phyloP scores from a whole-genome alignment of 2,888 invertebrate species.

The Eupithecia subumbrata region DNA sequence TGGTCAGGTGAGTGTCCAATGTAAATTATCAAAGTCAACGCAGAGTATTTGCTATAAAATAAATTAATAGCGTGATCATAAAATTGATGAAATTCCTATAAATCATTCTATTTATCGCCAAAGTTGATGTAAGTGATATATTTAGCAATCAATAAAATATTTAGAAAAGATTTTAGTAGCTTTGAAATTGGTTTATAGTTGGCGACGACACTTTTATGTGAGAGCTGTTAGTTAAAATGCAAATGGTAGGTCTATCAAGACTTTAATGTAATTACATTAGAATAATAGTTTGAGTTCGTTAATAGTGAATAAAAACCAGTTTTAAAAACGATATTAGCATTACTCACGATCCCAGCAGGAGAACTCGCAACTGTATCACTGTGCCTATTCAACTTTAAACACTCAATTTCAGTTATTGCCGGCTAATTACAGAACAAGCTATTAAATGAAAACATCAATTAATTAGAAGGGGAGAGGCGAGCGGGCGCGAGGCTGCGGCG shows the following conservation, averaged over 20 bases:
- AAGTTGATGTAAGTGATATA: conserved; percentile 2
- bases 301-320: conserved; percentile 40
- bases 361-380: conserved; percentile 56
- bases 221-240: conserved; percentile 17
- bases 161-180: neutral
- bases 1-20: neutral
- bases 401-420: conserved; percentile 74
- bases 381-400: conserved; percentile 68
- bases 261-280: conserved; percentile 13
- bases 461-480: conserved; percentile 80
- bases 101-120: neutral
- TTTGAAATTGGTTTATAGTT: conserved; percentile 3
- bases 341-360: conserved; percentile 47
- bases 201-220: neutral
- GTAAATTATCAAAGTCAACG: neutral
- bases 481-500: conserved; percentile 77
- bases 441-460: conserved; percentile 83
- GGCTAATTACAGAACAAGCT: conserved; percentile 77
- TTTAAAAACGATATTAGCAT: conserved; percentile 36
- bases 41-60: neutral
- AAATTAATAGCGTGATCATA: neutral
- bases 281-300: conserved; percentile 13
- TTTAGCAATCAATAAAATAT: neutral
- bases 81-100: neutral
- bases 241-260: conserved; percentile 11